phyloP scores from a whole-genome alignment of 2,888 invertebrate genomes.

The Anthophora plumipes region DNA sequence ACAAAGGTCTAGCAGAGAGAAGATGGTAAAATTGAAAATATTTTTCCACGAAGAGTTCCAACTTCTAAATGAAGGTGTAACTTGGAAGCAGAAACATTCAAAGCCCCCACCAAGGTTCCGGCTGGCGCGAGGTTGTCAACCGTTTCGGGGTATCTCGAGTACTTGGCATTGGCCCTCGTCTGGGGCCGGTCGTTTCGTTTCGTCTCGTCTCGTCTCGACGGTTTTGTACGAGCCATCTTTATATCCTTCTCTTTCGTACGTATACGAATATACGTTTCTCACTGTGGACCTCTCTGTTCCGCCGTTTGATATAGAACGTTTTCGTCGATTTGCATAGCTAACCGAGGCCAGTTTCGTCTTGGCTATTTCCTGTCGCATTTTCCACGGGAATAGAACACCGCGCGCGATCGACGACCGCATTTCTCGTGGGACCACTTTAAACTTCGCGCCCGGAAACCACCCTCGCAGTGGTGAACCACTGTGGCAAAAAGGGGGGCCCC shows the following conservation, averaged over 20 bases:
- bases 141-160: conserved; percentile 62
- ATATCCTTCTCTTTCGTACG: neutral
- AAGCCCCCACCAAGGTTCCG: conserved; percentile 12
- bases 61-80: conserved; percentile 5
- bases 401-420: conserved; percentile 77
- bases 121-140: conserved; percentile 66
- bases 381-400: conserved; percentile 78
- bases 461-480: conserved; percentile 16
- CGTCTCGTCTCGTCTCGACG: conserved; percentile 51
- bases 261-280: neutral
- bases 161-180: conserved; percentile 77
- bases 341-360: conserved; percentile 77
- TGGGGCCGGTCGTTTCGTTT: conserved; percentile 56
- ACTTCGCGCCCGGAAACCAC: conserved; percentile 62
- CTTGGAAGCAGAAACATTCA: conserved; percentile 2
- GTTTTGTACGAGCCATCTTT: conserved; percentile 16
- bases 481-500: neutral
- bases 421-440: conserved; percentile 72
- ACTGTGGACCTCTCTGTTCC: conserved; percentile 11
- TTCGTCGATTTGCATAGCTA: conserved; percentile 73
- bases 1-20: neutral
- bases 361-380: conserved; percentile 81
- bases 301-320: conserved; percentile 44
- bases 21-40: neutral
- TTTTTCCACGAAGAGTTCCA: neutral